Evolutionary conservation across 2,888 invertebrate species (phyloP), one percentile per base, ranked within the genome.

Genomic region (Trichopoda pennipes): DNA sequence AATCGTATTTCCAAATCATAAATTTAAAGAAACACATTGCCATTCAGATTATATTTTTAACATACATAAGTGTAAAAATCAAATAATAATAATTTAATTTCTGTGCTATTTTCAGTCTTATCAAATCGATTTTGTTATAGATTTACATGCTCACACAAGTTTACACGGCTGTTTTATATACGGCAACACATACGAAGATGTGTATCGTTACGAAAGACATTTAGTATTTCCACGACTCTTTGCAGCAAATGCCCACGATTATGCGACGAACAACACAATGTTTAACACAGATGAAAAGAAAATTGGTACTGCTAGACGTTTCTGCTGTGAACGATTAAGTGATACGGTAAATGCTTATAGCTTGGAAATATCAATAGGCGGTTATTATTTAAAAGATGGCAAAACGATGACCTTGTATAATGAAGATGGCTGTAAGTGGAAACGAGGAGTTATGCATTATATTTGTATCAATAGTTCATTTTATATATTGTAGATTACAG

Each of bases 161-260:
- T 94, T 97, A 80, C 95, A 96, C 88, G 99, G 99, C 10, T 95
- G 97, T 70, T 99, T 99, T 91, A 95, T 99, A 83, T 97, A 98
- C 87, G 99, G 99, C 23, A 99, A 98, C 90, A 95, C 96, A 0
- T 98, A 97, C 87, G 97, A 97, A 87, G 97, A 98, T 89, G 97
- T 98, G 17, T 93, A 89, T 87, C 96, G 97, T 88, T 97, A 97
- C 89, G 98, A 99, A 91, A 93, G 98, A 35, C 99, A 99, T 91
- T 95, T 98, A 58, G 95, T 99, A 3, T 95, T 99, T 87, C 99
- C 99, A 0, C 98, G 99, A 91, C 93, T 99, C 81, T 93, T 99
- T 77, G 94, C 96, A 56, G 94, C 94, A 86, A 95, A 96, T 84
- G 94, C 98, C 0, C 97, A 97, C 87, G 99, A 99, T 87, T 99